Evolutionary conservation across 2,113 vertebrate species (phyloP), one percentile per base, ranked within the genome.

Genomic region (Orthonyx spaldingii): DNA sequence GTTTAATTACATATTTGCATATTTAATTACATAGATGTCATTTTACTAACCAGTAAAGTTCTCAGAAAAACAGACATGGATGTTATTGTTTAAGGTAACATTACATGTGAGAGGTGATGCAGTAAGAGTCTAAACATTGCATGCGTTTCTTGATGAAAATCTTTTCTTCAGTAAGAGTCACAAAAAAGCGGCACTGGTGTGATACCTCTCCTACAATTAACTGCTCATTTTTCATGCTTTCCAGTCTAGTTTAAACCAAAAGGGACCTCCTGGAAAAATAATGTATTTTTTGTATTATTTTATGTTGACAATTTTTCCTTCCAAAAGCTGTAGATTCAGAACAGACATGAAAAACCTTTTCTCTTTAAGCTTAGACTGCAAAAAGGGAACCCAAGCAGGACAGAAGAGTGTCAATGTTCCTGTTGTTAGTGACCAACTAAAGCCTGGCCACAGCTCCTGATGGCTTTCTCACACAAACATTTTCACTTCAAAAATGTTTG

Each of bases 401-500:
- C 44, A 95, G 78, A 21, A 60, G n/a, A 69, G 37, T 30, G 13
- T 64, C 80, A 86, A 27, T 14, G 33, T 8, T 79, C 17, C 49
- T 92, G 37, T 84, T 86, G 71, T 77, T 78, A 75, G 66, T 76
- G 91, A 80, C 90, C 82, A 81, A 70, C 84, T 87, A 95, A 94
- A 95, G 78, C 87, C 91, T 81, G 84, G 86, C 39, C 56, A 16
- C 39, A 72, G 81, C n/a, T 82, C 32, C 3, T 83, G 70, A 92
- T 59, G 44, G 72, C 30, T 87, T 95, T 95, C 94, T 94, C 75
- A 88, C 68, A 76, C 11, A 16, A 53, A 69, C 27, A 50, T 85
- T 92, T 95, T 57, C 87, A 57, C 61, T 76, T 84, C 83, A 84
- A 90, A 96, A 85, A 74, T 87, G 37, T 75, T 91, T 84, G 57